These are phyloP conservation scores for Pelodytes ibericus DNA, from an alignment of 2,797 vertebrate genomes.

Conservation along the genomic window DNA sequence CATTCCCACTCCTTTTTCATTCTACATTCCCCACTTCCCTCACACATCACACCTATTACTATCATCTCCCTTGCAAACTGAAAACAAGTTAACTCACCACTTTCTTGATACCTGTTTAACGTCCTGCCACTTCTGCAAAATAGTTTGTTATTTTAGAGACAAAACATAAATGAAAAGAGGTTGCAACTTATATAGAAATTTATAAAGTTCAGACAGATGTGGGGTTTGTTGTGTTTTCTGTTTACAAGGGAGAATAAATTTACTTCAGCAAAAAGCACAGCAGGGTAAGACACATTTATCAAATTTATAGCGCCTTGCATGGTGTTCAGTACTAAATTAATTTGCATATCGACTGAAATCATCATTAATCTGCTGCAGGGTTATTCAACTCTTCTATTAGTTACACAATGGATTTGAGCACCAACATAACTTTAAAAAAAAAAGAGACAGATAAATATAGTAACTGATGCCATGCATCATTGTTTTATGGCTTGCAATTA, in stretches of 20 bases:
- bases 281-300: conserved; percentile 46
- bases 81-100: too few species aligned
- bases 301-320: conserved; percentile 41
- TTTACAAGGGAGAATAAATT: conserved; percentile 42
- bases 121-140: too few species aligned
- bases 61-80: too few species aligned
- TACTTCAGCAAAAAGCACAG: conserved; percentile 38
- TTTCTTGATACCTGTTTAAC: too few species aligned
- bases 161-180: neutral
- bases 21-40: too few species aligned
- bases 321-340: conserved; percentile 47
- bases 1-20: too few species aligned
- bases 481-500: too few species aligned
- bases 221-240: conserved; percentile 25
- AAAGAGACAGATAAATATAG: too few species aligned
- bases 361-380: conserved; percentile 39
- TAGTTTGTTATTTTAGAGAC: neutral
- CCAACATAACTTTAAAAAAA: too few species aligned
- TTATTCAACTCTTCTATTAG: neutral
- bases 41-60: too few species aligned
- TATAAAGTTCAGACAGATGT: conserved; percentile 28
- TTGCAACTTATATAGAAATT: conserved; percentile 8
- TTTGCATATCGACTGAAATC: conserved; percentile 47
- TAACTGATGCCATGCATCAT: too few species aligned
- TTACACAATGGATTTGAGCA: too few species aligned